Base-by-base conservation (phyloP, 2,888 invertebrate species). In the Philereme transversata region DNA sequence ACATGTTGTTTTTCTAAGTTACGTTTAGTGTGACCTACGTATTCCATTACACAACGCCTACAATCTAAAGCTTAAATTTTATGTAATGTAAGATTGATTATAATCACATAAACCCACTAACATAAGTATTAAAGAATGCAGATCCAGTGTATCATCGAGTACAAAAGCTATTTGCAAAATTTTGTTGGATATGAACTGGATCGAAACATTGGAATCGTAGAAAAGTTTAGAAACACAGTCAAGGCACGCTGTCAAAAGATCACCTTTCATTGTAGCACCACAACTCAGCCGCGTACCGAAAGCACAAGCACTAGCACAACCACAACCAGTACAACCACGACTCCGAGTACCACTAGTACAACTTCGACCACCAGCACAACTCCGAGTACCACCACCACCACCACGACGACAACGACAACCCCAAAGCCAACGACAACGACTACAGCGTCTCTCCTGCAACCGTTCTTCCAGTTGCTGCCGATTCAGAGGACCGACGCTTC, bases 401-500 rank as follows among this genome's bases (percentile, higher is more conserved):
- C 80, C 73, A 77, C 87, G 34, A 85, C 83, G 9, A 85, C 88
- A 0, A 87, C 84, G 3, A 82, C 84, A n/a, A 81, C 82, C 40
- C 67, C 78, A 41, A 70, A 73, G 10, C 71, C 78, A n/a, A 77
- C 80, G 10, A 77, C 80, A 7, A 78, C 80, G 10, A 77, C 80
- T 6, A 78, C 79, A 72, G 34, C 69, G 71, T 81, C 47, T 76
- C 81, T 62, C 10, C 51, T 65, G 63, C 81, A 79, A 22, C 90
- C 92, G 9, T 91, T 87, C 83, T 78, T 91, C 68, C 90, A 90
- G 69, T 76, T 91, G 65, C 76, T 91, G 70, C 93, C 92, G 34
- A 89, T 93, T 69, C 84, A 87, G 68, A 83, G 74, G 34, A 72
- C 78, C 4, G 77, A 78, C 9, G 72, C 80, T 4, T 69, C 76